Evolutionary conservation across 2,113 vertebrate species (phyloP).

Genomic region (Corythornis vintsioides): DNA sequence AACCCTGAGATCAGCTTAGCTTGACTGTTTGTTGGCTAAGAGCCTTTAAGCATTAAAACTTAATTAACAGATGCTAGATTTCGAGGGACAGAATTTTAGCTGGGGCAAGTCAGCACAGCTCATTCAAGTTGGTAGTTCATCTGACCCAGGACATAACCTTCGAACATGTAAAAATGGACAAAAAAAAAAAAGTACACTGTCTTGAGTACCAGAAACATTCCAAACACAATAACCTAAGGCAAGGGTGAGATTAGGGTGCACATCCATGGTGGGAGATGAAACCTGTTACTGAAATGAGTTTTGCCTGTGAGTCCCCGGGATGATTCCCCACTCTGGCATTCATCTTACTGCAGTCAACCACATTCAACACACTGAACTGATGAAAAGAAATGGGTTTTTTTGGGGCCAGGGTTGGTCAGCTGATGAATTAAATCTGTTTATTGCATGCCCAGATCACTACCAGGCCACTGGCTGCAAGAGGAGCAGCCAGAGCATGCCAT

Average conservation of each 20-base stretch:
- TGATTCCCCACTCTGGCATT: background rate
- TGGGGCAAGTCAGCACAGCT: background rate
- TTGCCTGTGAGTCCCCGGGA: background rate
- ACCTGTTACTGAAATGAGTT: background rate
- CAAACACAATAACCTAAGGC: background rate
- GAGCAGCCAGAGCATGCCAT: conserved; percentile 37
- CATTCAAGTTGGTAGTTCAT: background rate
- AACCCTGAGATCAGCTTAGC: background rate
- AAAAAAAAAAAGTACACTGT: background rate
- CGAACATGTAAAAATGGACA: background rate
- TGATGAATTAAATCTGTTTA: background rate
- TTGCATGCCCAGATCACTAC: background rate
- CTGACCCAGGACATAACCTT: background rate
- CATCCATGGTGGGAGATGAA: background rate
- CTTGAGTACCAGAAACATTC: background rate
- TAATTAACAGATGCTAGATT: background rate
- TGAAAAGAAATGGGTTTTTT: background rate
- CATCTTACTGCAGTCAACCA: background rate
- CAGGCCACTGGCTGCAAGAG: conserved; percentile 75
- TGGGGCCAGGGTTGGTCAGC: background rate
- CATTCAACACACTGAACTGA: background rate
- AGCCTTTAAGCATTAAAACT: background rate
- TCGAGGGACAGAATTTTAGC: background rate
- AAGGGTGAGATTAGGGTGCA: background rate
- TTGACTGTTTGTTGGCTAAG: background rate